Conservation (phyloP, 2,888 invertebrate genomes). For the Phyllotreta cruciferae region DNA sequence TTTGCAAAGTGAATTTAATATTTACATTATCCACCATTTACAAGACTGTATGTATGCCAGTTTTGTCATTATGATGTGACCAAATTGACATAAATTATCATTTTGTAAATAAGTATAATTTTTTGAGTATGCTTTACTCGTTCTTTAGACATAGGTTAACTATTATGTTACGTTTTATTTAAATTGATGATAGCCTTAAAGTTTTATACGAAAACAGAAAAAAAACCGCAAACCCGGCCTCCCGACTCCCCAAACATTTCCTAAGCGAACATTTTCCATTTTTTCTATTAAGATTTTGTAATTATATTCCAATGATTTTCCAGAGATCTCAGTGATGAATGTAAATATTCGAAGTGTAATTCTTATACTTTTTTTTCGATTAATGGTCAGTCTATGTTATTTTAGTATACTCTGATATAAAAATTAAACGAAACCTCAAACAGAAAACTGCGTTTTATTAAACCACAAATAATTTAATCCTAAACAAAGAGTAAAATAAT, state of each 20-base stretch:
- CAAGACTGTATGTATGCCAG: conserved; percentile 20
- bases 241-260: neutral
- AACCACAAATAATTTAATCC: neutral
- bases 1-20: neutral
- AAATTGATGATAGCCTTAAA: no score
- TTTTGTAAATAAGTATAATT: conserved; percentile 30
- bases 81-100: conserved; percentile 27
- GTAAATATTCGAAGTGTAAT: conserved; percentile 51
- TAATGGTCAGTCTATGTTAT: conserved; percentile 59
- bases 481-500: no score
- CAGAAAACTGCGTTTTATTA: conserved; percentile 25
- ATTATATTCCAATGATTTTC: conserved; percentile 55
- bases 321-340: conserved; percentile 54
- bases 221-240: neutral
- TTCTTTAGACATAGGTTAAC: conserved; percentile 33
- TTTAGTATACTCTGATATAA: conserved; percentile 58
- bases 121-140: conserved; percentile 40
- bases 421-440: conserved; percentile 56
- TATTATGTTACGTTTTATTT: conserved; percentile 33
- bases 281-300: conserved; percentile 48
- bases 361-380: conserved; percentile 51
- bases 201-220: no score
- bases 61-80: conserved; percentile 25
- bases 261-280: conserved; percentile 34
- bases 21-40: conserved; percentile 14